Conservation (phyloP, 2,888 invertebrate genomes). For the Dynastes grantii region DNA sequence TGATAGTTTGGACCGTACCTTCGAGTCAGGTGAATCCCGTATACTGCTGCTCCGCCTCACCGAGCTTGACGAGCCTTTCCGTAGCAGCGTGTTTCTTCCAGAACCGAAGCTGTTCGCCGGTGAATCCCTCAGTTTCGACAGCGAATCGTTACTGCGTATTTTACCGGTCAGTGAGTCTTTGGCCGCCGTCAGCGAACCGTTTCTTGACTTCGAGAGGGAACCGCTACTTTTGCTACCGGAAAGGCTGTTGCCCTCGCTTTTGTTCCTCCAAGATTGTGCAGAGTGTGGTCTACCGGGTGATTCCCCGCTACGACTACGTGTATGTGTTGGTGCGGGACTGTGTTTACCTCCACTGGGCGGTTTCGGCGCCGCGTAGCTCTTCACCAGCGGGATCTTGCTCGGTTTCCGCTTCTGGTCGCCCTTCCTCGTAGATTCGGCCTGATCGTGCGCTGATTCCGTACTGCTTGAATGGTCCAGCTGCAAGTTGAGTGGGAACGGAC, state of each 20-base stretch:
- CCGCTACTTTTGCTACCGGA: conserved; percentile 65
- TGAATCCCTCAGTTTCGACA: conserved; percentile 68
- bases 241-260: conserved; percentile 65
- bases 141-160: conserved; percentile 72
- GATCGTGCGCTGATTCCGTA: conserved; percentile 78
- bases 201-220: conserved; percentile 68
- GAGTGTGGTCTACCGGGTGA: conserved; percentile 72
- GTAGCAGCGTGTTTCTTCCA: conserved; percentile 59
- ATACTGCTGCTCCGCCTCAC: conserved; percentile 66
- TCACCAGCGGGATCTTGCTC: conserved; percentile 81
- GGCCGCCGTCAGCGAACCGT: conserved; percentile 67
- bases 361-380: conserved; percentile 76
- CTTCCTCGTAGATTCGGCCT: conserved; percentile 69
- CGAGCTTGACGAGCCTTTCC: conserved; percentile 61
- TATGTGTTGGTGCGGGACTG: conserved; percentile 54
- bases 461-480: conserved; percentile 76
- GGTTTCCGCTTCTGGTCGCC: conserved; percentile 70
- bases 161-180: conserved; percentile 73
- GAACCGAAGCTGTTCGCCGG: conserved; percentile 59
- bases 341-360: conserved; percentile 70
- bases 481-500: conserved; percentile 72
- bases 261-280: conserved; percentile 71
- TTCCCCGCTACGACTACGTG: conserved; percentile 70
- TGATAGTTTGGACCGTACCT: conserved; percentile 83
- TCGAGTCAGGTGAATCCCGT: conserved; percentile 71